phyloP scores from a whole-genome alignment of 1,140 invertebrate species.

The Papilio helenus region DNA sequence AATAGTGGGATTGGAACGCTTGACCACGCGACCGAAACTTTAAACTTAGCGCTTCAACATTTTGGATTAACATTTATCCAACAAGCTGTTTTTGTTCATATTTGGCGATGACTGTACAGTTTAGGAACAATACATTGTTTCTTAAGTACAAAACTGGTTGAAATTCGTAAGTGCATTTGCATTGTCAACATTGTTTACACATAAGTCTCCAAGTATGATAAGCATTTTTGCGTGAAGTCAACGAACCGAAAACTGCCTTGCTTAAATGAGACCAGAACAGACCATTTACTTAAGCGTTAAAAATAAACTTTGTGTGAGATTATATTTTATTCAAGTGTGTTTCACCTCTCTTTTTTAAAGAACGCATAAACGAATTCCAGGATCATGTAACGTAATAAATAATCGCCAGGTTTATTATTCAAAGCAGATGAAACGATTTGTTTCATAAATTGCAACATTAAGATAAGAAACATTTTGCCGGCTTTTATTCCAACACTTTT shows the following conservation, averaged over 20 bases:
- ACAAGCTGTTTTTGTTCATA: background rate
- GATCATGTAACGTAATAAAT: constrained; percentile 1
- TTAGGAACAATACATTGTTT: constrained; percentile 3
- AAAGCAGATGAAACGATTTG: constrained; percentile 4
- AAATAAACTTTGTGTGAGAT: background rate
- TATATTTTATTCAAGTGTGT: constrained; percentile 7
- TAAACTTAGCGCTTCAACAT: no score
- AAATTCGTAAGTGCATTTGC: constrained; percentile 13
- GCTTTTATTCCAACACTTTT: background rate
- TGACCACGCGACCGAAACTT: no score
- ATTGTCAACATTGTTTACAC: constrained; percentile 21
- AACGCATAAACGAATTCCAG: background rate
- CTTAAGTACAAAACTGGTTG: background rate
- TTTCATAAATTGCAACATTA: background rate
- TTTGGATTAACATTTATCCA: background rate
- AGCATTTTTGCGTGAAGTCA: constrained; percentile 27
- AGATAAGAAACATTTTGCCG: background rate
- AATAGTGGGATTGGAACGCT: no score
- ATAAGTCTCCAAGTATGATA: constrained; percentile 25
- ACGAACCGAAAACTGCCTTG: constrained; percentile 9
- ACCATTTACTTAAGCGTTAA: background rate
- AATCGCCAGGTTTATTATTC: constrained; percentile 9
- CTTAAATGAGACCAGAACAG: background rate
- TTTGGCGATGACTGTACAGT: background rate
- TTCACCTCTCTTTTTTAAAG: background rate